A percentile compares a stretch with the other conserved stretches of the same genome.
These are phyloP conservation scores for Leptogaster cylindrica DNA, from an alignment of 2,888 invertebrate genomes.

Conservation along the genomic window DNA sequence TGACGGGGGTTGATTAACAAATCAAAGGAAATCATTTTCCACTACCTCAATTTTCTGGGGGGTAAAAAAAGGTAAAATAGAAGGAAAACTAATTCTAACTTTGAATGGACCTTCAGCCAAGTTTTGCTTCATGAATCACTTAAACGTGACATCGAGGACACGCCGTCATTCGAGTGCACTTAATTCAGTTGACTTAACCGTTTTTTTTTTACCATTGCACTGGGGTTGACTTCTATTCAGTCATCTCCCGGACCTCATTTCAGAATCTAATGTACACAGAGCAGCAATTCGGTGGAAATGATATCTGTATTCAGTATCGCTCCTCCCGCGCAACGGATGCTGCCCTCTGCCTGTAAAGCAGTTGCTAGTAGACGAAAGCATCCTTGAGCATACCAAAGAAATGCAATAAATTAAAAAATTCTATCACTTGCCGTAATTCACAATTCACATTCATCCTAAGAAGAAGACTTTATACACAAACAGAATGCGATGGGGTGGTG, in stretches of 20 bases:
- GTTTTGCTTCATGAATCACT: conserved; percentile 33
- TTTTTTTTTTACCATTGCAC: conserved; percentile 4
- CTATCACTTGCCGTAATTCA: background rate
- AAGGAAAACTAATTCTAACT: conserved; percentile 33
- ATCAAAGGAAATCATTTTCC: background rate
- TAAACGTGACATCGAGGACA: conserved; percentile 24
- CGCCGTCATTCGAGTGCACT: conserved; percentile 32
- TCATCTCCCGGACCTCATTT: conserved; percentile 34
- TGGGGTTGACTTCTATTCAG: conserved; percentile 12
- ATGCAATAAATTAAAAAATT: conserved; percentile 37
- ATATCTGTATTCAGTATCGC: background rate
- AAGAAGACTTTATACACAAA: background rate
- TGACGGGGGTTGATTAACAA: background rate
- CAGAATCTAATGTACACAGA: background rate
- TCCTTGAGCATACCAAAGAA: conserved; percentile 25
- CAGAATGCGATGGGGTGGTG: background rate
- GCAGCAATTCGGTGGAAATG: background rate
- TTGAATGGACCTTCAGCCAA: conserved; percentile 37
- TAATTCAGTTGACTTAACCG: conserved; percentile 35
- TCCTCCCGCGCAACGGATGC: background rate
- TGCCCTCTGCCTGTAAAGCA: background rate
- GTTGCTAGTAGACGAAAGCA: background rate
- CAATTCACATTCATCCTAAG: too few relatives aligned
- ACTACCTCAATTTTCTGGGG: background rate
- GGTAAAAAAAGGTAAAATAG: background rate